Base-by-base conservation (phyloP, 2,888 invertebrate species). In the Idaea straminata region DNA sequence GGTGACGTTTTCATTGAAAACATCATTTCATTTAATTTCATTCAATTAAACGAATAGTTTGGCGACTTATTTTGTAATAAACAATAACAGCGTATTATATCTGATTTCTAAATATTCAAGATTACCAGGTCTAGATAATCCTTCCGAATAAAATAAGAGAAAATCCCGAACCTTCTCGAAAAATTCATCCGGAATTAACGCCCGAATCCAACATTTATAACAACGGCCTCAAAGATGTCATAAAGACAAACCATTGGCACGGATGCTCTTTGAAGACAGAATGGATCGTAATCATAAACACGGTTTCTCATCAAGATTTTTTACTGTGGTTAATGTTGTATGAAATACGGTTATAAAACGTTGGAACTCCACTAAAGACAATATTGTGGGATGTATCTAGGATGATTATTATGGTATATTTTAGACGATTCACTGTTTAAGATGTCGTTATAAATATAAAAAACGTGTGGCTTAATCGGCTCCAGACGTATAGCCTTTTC, bases 201-300 rank as follows among this genome's bases (percentile, higher is more conserved):
- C 47, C 13, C 1, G 47, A 6, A 10, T 47, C 10, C 10, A 47
- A 47, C 47, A 47, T 47, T 47, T 47, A 47, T 60, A 65, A 25
- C 57, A 58, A 16, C n/a, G 58, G 57, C 62, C 60, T 58, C 57
- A 61, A 65, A 61, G 36, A 38, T 35, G 60, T 47, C 61, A n/a
- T 67, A 62, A 67, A 66, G 60, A 15, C 13, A 59, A 38, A 25
- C 62, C 61, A 35, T 64, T 58, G 62, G 61, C 62, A 67, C 38
- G 62, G 57, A 64, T 60, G 64, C 64, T 7, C 34, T 64, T 58
- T 64, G 59, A 64, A 63, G 47, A 47, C 61, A 62, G 67, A 65
- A 58, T 59, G 57, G 38, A 67, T 57, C 67, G 62, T 64, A 66
- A 62, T 62, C 61, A 67, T 65, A 67, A 67, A 67, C 63, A 38